Evolutionary conservation across 2,888 invertebrate genomes (phyloP).

Genomic region (Galerucella calmariensis): DNA sequence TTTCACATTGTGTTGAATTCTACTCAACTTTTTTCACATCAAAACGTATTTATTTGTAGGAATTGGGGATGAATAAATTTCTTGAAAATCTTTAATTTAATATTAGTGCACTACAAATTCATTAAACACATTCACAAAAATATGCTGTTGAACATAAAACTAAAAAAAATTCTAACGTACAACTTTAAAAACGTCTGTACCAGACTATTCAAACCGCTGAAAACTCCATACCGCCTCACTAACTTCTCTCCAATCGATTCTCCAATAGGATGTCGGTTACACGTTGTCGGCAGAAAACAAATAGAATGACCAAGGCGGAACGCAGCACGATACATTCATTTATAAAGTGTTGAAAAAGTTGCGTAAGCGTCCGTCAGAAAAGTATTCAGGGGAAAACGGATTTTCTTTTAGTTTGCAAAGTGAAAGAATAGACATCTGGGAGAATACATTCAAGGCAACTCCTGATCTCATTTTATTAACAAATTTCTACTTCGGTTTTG

Average conservation of each 20-base stretch:
- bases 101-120: neutral
- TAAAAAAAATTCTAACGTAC: neutral
- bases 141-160: neutral
- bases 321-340: slow-evolving; percentile 24
- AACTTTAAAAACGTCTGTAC: neutral
- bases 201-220: slow-evolving; percentile 11
- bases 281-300: slow-evolving; percentile 23
- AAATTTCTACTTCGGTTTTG: no score
- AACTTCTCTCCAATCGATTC: slow-evolving; percentile 6
- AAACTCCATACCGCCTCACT: neutral
- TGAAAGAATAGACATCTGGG: no score
- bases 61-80: neutral
- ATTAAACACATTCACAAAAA: neutral
- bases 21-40: no score
- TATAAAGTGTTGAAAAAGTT: slow-evolving; percentile 25
- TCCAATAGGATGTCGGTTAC: slow-evolving; percentile 16
- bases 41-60: no score
- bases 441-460: no score
- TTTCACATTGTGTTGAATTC: no score
- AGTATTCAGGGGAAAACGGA: neutral
- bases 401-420: neutral
- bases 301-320: slow-evolving; percentile 24
- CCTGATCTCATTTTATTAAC: no score
- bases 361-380: neutral
- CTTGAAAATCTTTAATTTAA: neutral